These are phyloP conservation scores for Chroicocephalus ridibundus DNA, from an alignment of 2,113 vertebrate species.

Conservation along the genomic window DNA sequence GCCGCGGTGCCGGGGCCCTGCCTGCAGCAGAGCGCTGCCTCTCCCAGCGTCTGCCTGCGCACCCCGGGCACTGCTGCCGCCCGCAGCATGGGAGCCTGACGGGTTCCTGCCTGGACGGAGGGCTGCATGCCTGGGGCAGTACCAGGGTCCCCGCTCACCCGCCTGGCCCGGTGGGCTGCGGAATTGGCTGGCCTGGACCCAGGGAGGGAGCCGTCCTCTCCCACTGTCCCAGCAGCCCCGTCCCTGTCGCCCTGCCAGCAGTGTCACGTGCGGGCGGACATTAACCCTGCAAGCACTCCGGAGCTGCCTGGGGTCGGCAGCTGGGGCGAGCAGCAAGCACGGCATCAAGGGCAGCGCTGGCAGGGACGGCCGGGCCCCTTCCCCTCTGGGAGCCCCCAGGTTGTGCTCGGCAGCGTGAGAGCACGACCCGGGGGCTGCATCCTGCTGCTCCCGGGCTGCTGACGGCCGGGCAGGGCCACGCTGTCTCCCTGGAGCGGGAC, in stretches of 20 bases:
- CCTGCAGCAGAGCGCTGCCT: not conserved
- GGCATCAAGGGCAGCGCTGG: not conserved
- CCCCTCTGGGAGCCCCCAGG: not conserved
- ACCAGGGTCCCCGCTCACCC: fast-evolving
- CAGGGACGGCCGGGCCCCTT: not conserved
- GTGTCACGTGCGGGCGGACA: fast-evolving
- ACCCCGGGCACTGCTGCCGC: fast-evolving
- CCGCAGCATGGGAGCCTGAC: fast-evolving
- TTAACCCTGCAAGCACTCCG: not conserved
- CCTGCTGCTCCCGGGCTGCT: not conserved
- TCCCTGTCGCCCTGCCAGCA: not conserved
- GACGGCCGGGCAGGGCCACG: fast-evolving
- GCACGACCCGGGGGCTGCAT: fast-evolving
- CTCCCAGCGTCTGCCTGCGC: not conserved
- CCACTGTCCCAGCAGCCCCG: not conserved
- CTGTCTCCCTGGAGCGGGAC: not conserved
- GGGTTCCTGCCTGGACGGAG: not conserved
- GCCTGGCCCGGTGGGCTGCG: fast-evolving
- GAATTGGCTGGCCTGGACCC: not conserved
- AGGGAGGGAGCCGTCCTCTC: fast-evolving
- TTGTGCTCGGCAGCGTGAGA: not conserved
- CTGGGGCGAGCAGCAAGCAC: not conserved
- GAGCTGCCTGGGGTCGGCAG: not conserved
- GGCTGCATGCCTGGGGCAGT: not conserved
- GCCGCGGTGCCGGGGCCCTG: fast-evolving